Evolutionary conservation across 1,140 invertebrate genomes (phyloP).

Genomic region (Pachyrhynchus sulphureomaculatus): DNA sequence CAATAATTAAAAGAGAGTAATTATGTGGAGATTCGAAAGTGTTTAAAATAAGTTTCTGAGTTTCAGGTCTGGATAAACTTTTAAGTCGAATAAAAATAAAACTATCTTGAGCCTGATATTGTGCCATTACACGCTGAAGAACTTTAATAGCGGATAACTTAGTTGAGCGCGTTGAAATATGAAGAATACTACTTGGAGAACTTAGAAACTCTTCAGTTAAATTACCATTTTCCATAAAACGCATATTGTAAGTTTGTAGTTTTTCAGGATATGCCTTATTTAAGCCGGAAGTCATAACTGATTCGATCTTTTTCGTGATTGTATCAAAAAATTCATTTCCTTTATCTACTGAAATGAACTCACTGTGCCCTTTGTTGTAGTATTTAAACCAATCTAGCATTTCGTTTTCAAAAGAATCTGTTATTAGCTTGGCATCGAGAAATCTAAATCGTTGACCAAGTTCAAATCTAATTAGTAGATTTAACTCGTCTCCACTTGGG

Average conservation of each 20-base stretch:
- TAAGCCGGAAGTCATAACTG: constrained; percentile 5
- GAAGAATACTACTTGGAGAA: not conserved
- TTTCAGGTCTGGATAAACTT: not conserved
- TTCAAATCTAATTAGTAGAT: not conserved
- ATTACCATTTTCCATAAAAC: not conserved
- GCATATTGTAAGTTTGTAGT: constrained; percentile 3
- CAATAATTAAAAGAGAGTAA: not conserved
- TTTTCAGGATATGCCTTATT: constrained; percentile 7
- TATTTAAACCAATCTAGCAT: constrained; percentile 17
- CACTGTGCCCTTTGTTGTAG: constrained; percentile 4
- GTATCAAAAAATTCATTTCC: not conserved
- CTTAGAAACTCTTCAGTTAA: not conserved
- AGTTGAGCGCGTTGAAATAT: not conserved
- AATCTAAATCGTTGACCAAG: constrained; percentile 6
- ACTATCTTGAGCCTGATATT: not conserved
- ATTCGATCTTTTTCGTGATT: not conserved
- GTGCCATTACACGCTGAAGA: not conserved
- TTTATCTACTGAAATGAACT: constrained; percentile 2
- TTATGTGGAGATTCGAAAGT: not conserved
- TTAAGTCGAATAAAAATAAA: constrained; percentile 2
- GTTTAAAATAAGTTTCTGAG: not conserved
- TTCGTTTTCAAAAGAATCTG: constrained; percentile 7
- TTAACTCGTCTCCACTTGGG: constrained; percentile 8
- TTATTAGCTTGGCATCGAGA: constrained; percentile 9
- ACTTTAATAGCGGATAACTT: not conserved